Conservation (phyloP, 2,888 invertebrate genomes). For the Acrocyrtus sp. region DNA sequence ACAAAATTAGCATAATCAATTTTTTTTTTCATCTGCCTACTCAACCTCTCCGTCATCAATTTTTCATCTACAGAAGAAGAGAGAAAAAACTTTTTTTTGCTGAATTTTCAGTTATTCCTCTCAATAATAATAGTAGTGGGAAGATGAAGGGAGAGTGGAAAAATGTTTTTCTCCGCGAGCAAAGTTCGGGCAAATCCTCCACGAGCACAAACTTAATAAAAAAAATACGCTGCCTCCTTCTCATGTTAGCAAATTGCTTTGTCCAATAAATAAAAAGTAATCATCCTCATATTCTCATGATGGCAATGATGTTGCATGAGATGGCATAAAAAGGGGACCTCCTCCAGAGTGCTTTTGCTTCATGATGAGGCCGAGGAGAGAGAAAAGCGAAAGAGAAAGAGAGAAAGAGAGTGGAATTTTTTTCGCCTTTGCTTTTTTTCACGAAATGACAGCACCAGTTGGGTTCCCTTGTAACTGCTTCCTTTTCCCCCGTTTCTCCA, state of each 20-base stretch:
- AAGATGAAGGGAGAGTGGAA: too few relatives aligned
- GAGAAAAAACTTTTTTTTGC: too few relatives aligned
- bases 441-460: not conserved
- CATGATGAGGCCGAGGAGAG: not conserved
- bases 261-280: not conserved
- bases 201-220: too few relatives aligned
- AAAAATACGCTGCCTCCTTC: too few relatives aligned
- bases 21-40: conserved; percentile 1
- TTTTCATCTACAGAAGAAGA: too few relatives aligned
- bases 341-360: not conserved
- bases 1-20: conserved; percentile 1
- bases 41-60: too few relatives aligned
- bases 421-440: not conserved
- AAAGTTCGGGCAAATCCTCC: too few relatives aligned
- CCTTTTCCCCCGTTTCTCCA: not conserved
- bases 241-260: not conserved
- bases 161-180: too few relatives aligned
- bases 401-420: too few relatives aligned
- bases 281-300: not conserved
- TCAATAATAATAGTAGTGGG: too few relatives aligned
- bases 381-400: too few relatives aligned
- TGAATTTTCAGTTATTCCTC: not conserved
- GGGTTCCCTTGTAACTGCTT: not conserved
- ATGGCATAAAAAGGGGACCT: not conserved
- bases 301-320: not conserved